Base-by-base conservation (phyloP, 1,140 invertebrate species). In the Brachionus asplanchnoidis region DNA sequence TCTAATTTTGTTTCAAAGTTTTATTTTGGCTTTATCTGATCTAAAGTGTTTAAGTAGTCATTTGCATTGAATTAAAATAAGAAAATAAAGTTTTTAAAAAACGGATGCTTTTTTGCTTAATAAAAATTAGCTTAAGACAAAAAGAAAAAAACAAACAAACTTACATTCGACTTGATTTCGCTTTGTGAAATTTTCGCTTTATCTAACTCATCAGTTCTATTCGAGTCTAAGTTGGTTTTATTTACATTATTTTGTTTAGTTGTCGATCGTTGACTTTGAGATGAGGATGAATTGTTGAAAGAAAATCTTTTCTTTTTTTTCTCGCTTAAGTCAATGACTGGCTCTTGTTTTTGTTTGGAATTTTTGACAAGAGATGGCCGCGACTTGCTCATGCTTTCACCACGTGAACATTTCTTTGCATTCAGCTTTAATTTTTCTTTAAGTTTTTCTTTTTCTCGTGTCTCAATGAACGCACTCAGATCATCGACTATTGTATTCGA, bases 291-390 rank as follows among this genome's bases (percentile, higher is more conserved):
- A 60, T 60, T 42, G 32, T 73, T 73, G 42, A 73, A 73, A n/a
- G 68, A 73, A 73, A 73, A 73, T 17, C 36, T 36, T 73, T 73
- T 73, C 17, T 73, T 73, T 17, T 73, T 73, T 73, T 73, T 73
- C 17, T 73, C 68, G 36, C 32, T 20, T 20, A 73, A 73, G 9
- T 73, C 68, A 17, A 73, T 32, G 9, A 73, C 44, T 7, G 28
- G 6, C 9, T 73, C 28, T 73, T 73, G 17, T 65, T 65, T 28
- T 65, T 65, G 56, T 20, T 65, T 23, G 26, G 17, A 28, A 65
- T 20, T 56, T 56, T 56, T 20, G 50, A 56, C 50, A 14, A 14
- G 50, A 36, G 32, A 36, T 36, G 32, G 32, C 7, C 50, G 44
- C 5, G 44, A 5, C 14, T 46, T 46, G 44, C 4, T 46, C 44